Evolutionary conservation across 2,888 invertebrate species (phyloP).

Genomic region (Polylopha cassiicola): DNA sequence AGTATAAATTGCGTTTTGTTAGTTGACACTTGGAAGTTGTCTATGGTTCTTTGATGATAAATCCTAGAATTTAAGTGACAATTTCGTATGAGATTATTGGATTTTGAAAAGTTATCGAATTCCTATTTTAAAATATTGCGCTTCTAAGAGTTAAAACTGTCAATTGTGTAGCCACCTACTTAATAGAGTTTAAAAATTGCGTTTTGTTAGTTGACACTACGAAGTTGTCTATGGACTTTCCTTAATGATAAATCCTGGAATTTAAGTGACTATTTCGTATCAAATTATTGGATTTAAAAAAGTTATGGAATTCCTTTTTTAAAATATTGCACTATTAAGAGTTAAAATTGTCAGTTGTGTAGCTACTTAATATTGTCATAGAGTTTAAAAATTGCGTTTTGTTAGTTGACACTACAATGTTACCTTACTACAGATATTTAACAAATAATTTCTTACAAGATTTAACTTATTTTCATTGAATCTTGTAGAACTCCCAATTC

Average conservation of each 20-base stretch:
- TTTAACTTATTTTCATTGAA: conserved; percentile 1
- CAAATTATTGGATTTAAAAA: too few relatives aligned
- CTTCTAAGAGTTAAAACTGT: conserved; percentile 27
- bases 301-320: too few relatives aligned
- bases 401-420: conserved; percentile 13
- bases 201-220: conserved; percentile 12
- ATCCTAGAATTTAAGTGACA: too few relatives aligned
- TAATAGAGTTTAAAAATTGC: conserved; percentile 10
- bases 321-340: conserved; percentile 32
- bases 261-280: too few relatives aligned
- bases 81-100: too few relatives aligned
- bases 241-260: too few relatives aligned
- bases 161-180: conserved; percentile 18
- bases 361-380: conserved; percentile 20
- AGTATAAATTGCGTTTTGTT: conserved; percentile 11
- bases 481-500: conserved; percentile 8
- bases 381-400: conserved; percentile 8
- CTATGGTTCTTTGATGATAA: too few relatives aligned
- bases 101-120: too few relatives aligned
- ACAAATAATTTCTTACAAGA: neutral
- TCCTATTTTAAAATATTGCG: too few relatives aligned
- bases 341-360: conserved; percentile 18
- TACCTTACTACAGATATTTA: too few relatives aligned
- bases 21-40: conserved; percentile 12
- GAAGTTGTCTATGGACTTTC: conserved; percentile 10